Evolutionary conservation across 2,113 vertebrate genomes (phyloP), one percentile per base, ranked within the genome.

Genomic region (Oryctolagus cuniculus): DNA sequence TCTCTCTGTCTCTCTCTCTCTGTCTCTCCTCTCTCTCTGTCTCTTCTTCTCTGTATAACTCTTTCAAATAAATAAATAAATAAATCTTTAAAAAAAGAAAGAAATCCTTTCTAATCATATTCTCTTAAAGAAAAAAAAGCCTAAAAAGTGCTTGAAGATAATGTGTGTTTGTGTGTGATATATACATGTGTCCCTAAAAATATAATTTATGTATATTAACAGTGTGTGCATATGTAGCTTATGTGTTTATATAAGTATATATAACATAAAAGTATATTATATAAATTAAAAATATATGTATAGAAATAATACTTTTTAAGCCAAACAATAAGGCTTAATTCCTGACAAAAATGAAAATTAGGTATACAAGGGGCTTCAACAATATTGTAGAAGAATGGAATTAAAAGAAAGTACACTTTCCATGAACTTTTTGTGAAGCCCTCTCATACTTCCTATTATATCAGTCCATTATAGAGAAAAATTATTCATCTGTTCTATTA

Each of bases 291-390:
- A 44, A 21, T 17, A 19, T 2, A 49, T 25, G 36, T 7, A 61
- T 6, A 3, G 31, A 69, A 8, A 29, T 38, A 82, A 12, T 86
- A 11, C 10, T 38, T 51, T 82, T 89, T 25, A 36, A 29, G 3
- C 10, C 12, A 89, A 51, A 79, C 12, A 61, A 70, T 29, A 94
- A 85, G 95, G 4, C 9, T 74, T 93, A 84, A 64, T 75, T 83
- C 58, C 11, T 69, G 10, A 84, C 34, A 74, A 87, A 84, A 90
- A n/a, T 75, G 34, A 53, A 66, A 36, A 2, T 78, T 80, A 89
- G n/a, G 21, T 78, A n/a, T 79, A 58, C 3, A 21, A 58, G 55
- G 55, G 19, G 55, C 55, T 58, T 58, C 19, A 16, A 58, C 15
- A 16, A 58, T 5, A 17, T 58, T 58, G 16, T 19, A 58, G 12